Conservation (phyloP, 1,140 invertebrate genomes). For the Wasmannia auropunctata region DNA sequence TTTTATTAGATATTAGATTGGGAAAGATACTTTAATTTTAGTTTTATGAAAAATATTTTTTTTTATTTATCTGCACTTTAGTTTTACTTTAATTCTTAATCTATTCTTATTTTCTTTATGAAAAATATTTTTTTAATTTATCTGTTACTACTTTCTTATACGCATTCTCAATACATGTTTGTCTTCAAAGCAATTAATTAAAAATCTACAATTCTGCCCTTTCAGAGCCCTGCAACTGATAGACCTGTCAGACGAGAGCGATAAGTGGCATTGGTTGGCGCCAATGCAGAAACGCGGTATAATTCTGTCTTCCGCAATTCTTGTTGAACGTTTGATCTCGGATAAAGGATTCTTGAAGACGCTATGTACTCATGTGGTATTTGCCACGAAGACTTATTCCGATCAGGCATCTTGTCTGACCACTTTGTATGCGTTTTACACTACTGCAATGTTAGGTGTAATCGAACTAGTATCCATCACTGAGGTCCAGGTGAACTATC, state of each 20-base stretch:
- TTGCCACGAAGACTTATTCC: constrained; percentile 88
- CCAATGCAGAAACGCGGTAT: constrained; percentile 90
- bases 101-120: too few relatives aligned
- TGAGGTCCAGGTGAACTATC: constrained; percentile 89
- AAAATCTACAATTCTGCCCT: constrained; percentile 35
- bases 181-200: neutral
- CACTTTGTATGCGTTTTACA: constrained; percentile 92
- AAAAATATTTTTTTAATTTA: neutral
- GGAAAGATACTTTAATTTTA: neutral
- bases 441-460: constrained; percentile 89
- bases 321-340: constrained; percentile 90
- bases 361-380: constrained; percentile 89
- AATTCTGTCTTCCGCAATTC: constrained; percentile 89
- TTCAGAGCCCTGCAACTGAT: constrained; percentile 90
- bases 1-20: constrained; percentile 1
- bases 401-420: constrained; percentile 87
- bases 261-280: constrained; percentile 92
- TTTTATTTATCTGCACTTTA: too few relatives aligned
- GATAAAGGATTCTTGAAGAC: constrained; percentile 90
- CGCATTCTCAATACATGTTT: neutral
- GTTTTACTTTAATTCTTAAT: too few relatives aligned
- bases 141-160: neutral
- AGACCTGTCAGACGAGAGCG: constrained; percentile 86
- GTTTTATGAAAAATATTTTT: neutral
- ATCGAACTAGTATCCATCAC: constrained; percentile 87